Evolutionary conservation across 2,797 vertebrate species (phyloP).

Genomic region (Monodelphis domestica): DNA sequence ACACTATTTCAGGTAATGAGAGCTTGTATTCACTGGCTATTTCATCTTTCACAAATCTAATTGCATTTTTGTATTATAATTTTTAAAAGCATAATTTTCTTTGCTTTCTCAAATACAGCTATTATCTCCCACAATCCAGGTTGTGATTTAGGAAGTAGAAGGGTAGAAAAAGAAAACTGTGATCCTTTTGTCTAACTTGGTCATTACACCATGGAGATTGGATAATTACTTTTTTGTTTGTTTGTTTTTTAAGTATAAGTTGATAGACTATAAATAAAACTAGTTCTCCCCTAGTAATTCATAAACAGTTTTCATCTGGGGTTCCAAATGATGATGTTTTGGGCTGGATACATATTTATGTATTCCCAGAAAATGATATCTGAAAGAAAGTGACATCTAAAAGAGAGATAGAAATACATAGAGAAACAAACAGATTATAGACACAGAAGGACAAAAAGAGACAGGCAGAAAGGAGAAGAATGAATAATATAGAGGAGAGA

Average conservation of each 20-base stretch:
- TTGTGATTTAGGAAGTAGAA: constrained; percentile 61
- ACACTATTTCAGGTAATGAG: constrained; percentile 36
- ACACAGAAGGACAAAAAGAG: background rate
- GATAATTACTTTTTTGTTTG: constrained; percentile 73
- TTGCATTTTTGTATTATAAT: constrained; percentile 57
- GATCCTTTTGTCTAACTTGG: constrained; percentile 63
- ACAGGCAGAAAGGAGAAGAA: background rate
- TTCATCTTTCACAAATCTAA: constrained; percentile 31
- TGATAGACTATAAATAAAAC: constrained; percentile 77
- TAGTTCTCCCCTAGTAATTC: constrained; percentile 64
- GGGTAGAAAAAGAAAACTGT: constrained; percentile 58
- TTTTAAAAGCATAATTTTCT: constrained; percentile 72
- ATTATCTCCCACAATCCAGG: constrained; percentile 53
- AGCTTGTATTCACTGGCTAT: background rate
- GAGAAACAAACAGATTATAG: background rate
- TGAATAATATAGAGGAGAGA: background rate
- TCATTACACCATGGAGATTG: constrained; percentile 72
- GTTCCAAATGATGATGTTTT: constrained; percentile 71
- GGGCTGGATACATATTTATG: constrained; percentile 72
- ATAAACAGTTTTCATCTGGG: constrained; percentile 64
- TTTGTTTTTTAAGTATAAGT: constrained; percentile 73
- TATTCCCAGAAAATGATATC: constrained; percentile 61
- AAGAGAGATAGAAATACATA: background rate
- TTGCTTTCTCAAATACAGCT: constrained; percentile 60
- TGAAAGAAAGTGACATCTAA: constrained; percentile 42